Evolutionary conservation across 2,113 vertebrate genomes (phyloP).

Genomic region (Toxostoma redivivum): DNA sequence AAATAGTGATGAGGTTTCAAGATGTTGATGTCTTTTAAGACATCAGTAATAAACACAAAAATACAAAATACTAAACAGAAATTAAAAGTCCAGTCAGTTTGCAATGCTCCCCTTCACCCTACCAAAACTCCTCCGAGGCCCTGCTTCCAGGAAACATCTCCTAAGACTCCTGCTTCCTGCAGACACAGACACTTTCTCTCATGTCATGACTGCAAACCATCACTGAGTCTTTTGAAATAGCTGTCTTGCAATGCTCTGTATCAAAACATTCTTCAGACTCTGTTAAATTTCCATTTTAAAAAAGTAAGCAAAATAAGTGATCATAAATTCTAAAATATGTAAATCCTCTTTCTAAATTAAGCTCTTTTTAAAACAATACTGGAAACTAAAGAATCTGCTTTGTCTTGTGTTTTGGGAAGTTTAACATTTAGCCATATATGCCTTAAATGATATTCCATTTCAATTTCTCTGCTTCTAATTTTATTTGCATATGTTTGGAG

Average conservation of each 20-base stretch:
- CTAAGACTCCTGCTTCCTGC: neutral
- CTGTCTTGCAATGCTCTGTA: neutral
- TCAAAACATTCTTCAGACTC: neutral
- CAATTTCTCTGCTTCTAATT: neutral
- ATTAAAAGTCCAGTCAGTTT: neutral
- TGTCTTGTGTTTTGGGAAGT: neutral
- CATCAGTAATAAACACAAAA: neutral
- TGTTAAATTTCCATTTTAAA: neutral
- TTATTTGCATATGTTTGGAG: neutral
- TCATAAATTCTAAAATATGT: neutral
- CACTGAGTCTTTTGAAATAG: neutral
- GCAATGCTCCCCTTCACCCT: neutral
- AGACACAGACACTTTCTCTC: neutral
- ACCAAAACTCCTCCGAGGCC: neutral
- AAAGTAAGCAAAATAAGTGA: neutral
- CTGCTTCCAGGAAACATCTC: neutral
- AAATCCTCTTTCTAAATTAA: neutral
- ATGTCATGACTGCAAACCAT: neutral
- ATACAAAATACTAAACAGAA: neutral
- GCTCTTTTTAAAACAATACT: neutral
- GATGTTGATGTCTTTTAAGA: neutral
- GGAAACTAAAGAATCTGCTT: neutral
- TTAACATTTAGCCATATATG: neutral
- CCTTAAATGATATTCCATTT: neutral
- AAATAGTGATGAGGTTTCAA: neutral